Base-by-base conservation (phyloP, 2,113 vertebrate genomes). In the Spheniscus mendiculus region DNA sequence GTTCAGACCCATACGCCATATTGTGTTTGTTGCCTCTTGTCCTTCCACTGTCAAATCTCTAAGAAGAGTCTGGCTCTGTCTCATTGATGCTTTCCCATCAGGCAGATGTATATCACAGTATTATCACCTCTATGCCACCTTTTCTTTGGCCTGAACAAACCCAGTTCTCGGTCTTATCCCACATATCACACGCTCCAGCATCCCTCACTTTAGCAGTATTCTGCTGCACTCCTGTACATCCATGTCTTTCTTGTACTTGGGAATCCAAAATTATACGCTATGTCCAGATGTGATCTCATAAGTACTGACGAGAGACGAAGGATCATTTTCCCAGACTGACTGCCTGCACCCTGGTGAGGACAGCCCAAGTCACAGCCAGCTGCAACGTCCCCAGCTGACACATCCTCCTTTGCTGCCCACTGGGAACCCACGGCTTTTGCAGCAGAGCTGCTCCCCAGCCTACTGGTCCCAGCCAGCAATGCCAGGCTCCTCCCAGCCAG, bases 201-300 rank as follows among this genome's bases (percentile, higher is more conserved):
- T 63, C 18, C 6, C 21, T 84, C 30, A 69, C 11, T 6, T 36
- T 21, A 52, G 36, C 13, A 81, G 32, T 27, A 53, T 10, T 86
- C 27, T 83, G 38, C 38, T 83, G 62, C 47, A 44, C 19, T 83
- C 74, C 30, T 50, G n/a, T 30, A 81, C 13, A 36, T 34, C 11
- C 22, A 50, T 9, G 18, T 53, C 16, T 25, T n/a, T 36, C 20
- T 63, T 58, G 17, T 15, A 89, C 47, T 44, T 3, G 13, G 44
- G 52, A 76, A 70, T 59, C 10, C 17, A 83, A 77, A 89, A 61
- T 26, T 19, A 53, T 3, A 47, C 9, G 15, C 20, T 65, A 56
- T 6, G 7, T 65, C 20, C 44, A 80, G 44, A 63, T 15, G 4
- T 38, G 15, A 9, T 26, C 16, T 27, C 1, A 0, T 15, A 89